These are phyloP conservation scores for Lampropteryx suffumata DNA, from an alignment of 2,888 invertebrate genomes.

Conservation along the genomic window DNA sequence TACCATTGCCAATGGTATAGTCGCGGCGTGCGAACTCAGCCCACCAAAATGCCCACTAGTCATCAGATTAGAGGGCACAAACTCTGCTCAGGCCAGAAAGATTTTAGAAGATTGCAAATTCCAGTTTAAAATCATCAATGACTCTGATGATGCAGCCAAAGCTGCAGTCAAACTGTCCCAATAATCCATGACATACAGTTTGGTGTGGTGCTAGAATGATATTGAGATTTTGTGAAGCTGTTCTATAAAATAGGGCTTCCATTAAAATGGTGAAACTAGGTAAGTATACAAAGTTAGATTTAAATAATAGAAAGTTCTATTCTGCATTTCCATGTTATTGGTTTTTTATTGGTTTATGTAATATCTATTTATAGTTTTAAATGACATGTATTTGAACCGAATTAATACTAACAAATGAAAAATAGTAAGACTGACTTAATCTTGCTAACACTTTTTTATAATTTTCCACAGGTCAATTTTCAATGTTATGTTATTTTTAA, in stretches of 20 bases:
- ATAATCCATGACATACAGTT: slow-evolving; percentile 15
- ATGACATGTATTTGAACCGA: slow-evolving; percentile 23
- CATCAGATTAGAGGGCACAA: slow-evolving; percentile 97
- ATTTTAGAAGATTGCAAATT: slow-evolving; percentile 93
- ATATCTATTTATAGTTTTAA: slow-evolving; percentile 6
- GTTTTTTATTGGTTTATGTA: too few relatives aligned
- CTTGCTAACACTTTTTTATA: slow-evolving; percentile 24
- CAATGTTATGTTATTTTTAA: slow-evolving; percentile 34
- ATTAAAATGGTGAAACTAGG: neutral
- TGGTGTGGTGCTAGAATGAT: neutral
- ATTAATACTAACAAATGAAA: slow-evolving; percentile 30
- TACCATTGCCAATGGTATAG: slow-evolving; percentile 97
- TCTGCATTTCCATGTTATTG: slow-evolving; percentile 10
- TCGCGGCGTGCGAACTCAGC: slow-evolving; percentile 92
- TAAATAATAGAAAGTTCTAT: neutral
- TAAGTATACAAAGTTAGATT: neutral
- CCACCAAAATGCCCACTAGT: slow-evolving; percentile 93
- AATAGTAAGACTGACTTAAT: slow-evolving; percentile 41
- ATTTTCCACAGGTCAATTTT: slow-evolving; percentile 15
- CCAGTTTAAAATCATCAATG: slow-evolving; percentile 90
- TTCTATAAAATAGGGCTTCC: slow-evolving; percentile 13
- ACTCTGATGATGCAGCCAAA: slow-evolving; percentile 96
- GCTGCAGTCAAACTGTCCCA: slow-evolving; percentile 87
- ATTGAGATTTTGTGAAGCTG: neutral
- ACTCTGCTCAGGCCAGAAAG: slow-evolving; percentile 91